These are phyloP conservation scores for Odontesthes bonariensis DNA, from an alignment of 2,113 vertebrate species.

Conservation along the genomic window DNA sequence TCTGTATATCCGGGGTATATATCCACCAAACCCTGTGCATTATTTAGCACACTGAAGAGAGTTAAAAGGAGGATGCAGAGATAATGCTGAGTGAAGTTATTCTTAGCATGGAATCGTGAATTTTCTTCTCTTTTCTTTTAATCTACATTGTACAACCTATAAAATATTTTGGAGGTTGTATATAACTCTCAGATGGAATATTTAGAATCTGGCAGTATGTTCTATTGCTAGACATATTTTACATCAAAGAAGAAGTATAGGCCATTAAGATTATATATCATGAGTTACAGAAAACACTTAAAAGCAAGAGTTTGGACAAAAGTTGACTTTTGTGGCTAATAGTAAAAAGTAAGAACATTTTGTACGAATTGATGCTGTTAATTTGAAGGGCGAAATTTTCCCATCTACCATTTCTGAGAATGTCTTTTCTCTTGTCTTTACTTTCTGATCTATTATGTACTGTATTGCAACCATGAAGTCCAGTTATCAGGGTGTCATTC, in stretches of 20 bases:
- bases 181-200: conserved; percentile 11
- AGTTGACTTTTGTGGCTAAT: conserved; percentile 1
- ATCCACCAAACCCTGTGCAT: conserved; percentile 19
- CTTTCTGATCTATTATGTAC: conserved; percentile 27
- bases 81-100: conserved; percentile 34
- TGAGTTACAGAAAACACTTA: conserved; percentile 16
- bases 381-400: neutral
- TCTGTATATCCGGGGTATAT: conserved; percentile 1
- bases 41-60: conserved; percentile 22
- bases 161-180: conserved; percentile 15
- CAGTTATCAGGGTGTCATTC: conserved; percentile 11
- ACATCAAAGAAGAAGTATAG: conserved; percentile 16
- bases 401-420: neutral
- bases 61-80: conserved; percentile 10
- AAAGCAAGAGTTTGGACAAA: neutral
- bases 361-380: neutral
- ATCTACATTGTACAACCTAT: conserved; percentile 25
- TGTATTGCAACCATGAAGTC: neutral
- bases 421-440: neutral
- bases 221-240: conserved; percentile 15
- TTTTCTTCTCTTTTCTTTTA: conserved; percentile 21
- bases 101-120: conserved; percentile 28
- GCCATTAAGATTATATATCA: neutral
- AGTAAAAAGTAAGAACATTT: neutral
- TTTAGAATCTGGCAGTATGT: neutral